These are phyloP conservation scores for Paradoxurus hermaphroditus DNA, from an alignment of 2,113 vertebrate genomes.

Conservation along the genomic window DNA sequence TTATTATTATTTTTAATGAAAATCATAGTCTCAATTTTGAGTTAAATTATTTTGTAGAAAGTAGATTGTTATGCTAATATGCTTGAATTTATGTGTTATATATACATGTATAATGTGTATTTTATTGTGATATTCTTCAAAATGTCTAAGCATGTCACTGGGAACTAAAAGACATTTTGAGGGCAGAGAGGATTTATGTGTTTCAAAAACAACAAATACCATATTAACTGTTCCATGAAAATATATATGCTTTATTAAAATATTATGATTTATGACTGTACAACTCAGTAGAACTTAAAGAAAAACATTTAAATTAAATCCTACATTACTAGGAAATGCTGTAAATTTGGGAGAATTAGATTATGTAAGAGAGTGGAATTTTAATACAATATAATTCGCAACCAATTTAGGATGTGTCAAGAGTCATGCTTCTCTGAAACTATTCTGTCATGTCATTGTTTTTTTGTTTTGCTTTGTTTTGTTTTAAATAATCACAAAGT, in stretches of 20 bases:
- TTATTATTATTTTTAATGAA: background rate
- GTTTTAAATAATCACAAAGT: background rate
- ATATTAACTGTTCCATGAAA: background rate
- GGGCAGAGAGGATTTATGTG: background rate
- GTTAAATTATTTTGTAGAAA: background rate
- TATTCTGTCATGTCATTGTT: background rate
- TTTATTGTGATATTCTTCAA: background rate
- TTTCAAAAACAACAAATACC: background rate
- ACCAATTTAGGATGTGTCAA: background rate
- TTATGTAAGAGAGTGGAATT: background rate
- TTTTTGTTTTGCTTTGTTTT: background rate
- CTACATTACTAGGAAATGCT: background rate
- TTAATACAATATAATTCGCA: background rate
- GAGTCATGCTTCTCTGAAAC: background rate
- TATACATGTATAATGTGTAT: background rate
- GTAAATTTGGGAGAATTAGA: background rate
- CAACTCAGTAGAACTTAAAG: background rate
- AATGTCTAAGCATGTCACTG: background rate
- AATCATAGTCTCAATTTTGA: background rate
- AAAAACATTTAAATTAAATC: constrained; percentile 15
- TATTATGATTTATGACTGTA: background rate
- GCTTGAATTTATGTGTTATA: background rate
- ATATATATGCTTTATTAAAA: background rate
- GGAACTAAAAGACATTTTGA: background rate
- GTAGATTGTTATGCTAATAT: background rate